phyloP scores from a whole-genome alignment of 2,113 vertebrate species.

The Xenopus borealis region DNA sequence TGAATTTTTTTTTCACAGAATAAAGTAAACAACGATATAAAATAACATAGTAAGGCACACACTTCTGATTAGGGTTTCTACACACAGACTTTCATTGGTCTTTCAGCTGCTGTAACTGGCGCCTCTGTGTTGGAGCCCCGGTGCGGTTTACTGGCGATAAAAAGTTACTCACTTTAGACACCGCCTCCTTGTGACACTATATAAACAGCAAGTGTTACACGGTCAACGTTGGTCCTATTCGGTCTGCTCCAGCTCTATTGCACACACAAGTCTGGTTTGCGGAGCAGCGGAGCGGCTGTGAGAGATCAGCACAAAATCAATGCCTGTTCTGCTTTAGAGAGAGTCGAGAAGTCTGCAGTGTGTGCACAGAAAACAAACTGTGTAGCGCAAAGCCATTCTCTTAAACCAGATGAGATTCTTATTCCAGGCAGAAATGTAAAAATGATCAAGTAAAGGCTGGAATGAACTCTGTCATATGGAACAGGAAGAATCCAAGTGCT shows the following conservation, averaged over 20 bases:
- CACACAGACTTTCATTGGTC: slow-evolving; percentile 23
- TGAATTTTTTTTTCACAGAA: slow-evolving; percentile 54
- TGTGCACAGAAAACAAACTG: neutral
- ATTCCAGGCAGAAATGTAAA: neutral
- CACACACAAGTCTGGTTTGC: neutral
- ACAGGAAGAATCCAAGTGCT: slow-evolving; percentile 3
- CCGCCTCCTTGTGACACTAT: slow-evolving; percentile 11
- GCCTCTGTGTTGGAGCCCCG: neutral
- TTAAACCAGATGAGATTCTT: slow-evolving; percentile 14
- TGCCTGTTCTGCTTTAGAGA: slow-evolving; percentile 13
- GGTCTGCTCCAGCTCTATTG: neutral
- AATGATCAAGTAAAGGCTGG: slow-evolving; percentile 23
- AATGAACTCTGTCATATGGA: slow-evolving; percentile 10
- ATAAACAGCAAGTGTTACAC: neutral
- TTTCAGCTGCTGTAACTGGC: slow-evolving; percentile 44
- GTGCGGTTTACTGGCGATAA: neutral
- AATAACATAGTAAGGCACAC: slow-evolving; percentile 60
- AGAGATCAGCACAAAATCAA: slow-evolving; percentile 2
- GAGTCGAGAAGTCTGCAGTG: neutral
- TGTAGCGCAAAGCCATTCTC: neutral
- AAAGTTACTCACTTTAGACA: neutral
- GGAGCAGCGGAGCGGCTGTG: neutral
- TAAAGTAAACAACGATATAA: slow-evolving; percentile 75
- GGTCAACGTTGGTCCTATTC: neutral
- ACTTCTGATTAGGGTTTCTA: slow-evolving; percentile 45